phyloP scores from a whole-genome alignment of 2,113 vertebrate species.

The Perca schrenkii region DNA sequence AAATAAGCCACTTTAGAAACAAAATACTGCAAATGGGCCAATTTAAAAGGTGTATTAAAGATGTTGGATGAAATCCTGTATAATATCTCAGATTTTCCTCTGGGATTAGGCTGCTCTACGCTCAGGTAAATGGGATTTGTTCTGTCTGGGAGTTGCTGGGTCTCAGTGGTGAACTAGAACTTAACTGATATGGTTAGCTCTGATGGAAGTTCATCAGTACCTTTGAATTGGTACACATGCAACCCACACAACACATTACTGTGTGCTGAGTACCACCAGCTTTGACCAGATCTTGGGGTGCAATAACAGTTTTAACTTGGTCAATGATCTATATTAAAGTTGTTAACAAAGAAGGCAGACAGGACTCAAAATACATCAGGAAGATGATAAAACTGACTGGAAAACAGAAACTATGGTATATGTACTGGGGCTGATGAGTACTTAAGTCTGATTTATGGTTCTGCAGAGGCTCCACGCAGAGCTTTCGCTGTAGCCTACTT shows the following conservation, averaged over 20 bases:
- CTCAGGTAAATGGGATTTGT: slow-evolving; percentile 13
- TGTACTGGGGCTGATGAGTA: no score
- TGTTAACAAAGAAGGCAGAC: background rate
- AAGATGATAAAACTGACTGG: background rate
- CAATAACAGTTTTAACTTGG: background rate
- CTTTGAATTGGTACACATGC: background rate
- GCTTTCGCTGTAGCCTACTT: no score
- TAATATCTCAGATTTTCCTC: background rate
- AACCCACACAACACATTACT: background rate
- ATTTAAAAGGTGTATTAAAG: slow-evolving; percentile 37
- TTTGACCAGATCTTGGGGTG: background rate
- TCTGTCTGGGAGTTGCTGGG: background rate
- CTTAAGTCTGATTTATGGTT: no score
- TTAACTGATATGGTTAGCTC: background rate
- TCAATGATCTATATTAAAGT: background rate
- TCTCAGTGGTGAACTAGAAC: background rate
- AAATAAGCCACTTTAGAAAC: slow-evolving; percentile 38
- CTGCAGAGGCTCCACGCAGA: no score
- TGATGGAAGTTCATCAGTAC: background rate
- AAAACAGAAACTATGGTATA: background rate
- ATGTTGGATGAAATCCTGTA: background rate
- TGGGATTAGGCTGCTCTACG: background rate
- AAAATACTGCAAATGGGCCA: slow-evolving; percentile 47
- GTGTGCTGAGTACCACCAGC: no score
- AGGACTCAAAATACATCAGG: background rate